Base-by-base conservation (phyloP, 2,113 vertebrate genomes). In the Scomber scombrus region DNA sequence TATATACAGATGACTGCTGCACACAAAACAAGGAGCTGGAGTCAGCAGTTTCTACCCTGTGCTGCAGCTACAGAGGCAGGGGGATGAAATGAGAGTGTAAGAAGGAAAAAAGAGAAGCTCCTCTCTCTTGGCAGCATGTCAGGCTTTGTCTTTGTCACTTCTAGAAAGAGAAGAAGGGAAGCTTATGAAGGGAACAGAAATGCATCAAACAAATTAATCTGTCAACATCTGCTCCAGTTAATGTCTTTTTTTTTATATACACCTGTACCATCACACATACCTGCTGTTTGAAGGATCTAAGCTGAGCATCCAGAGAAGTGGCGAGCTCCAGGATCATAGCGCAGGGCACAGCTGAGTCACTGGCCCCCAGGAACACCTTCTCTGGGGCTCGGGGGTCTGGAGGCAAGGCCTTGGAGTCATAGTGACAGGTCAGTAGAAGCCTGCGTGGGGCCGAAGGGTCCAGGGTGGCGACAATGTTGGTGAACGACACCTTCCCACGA, bases 301-400 rank as follows among this genome's bases (percentile, higher is more conserved):
- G 92, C 71, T 94, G 89, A 0, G 43, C 34, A 46, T 97, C 96
- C 2, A 98, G 94, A 46, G 95, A 94, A 0, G 93, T 89, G 0
- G 89, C 96, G 21, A 97, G 85, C 83, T 98, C 97, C 73, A 97
- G 88, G 47, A 97, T 94, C 80, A 97, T 93, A 55, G 96, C 95
- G 3, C 96, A 97, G 43, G 97, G 97, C 34, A 97, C 94, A 0
- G 97, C 97, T 0, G 97, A 98, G 85, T 98, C 97, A 0, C 96
- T 97, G 78, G 96, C 97, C 1, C 97, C 97, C 16, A 98, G 58
- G 43, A 97, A 98, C 11, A 90, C 76, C 52, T 69, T 75, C 55
- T 82, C 79, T 0, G 93, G 91, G 9, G 87, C 56, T 19, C 43
- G 86, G 0, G 88, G 81, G 46, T 94, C 93, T 0, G 85, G 56